Base-by-base conservation (phyloP, 2,888 invertebrate genomes). In the Bellardia bayeri region DNA sequence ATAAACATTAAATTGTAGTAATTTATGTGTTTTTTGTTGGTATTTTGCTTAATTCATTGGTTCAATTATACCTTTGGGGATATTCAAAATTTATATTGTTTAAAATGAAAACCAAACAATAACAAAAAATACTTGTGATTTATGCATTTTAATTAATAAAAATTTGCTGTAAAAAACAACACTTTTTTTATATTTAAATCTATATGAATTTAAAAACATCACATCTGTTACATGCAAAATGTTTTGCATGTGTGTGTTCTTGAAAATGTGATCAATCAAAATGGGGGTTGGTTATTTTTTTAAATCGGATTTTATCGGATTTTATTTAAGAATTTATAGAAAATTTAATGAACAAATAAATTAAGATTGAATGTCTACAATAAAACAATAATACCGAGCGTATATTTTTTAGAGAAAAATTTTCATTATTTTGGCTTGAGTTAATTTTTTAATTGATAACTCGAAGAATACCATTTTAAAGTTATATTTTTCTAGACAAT, bases 141-240 rank as follows among this genome's bases (percentile, higher is more conserved):
- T 76, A 76, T 76, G 11, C 7, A 49, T 63, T 64, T 51, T 37
- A 76, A 76, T 76, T 64, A 64, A 76, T 76, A 51, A 63, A 61
- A 37, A 37, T 61, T 9, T 61, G 13, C 51, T 13, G 6, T 49
- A 51, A 49, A 63, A 16, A 64, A 3, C 51, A 51, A 64, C 13
- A 64, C n/a, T 9, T 40, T 2, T 16, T 23, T 23, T 16, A 3
- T 23, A 2, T 58, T 58, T 58, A 45, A 68, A 68, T 68, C 68
- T 13, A 37, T 54, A 71, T 54, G 4, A 16, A 71, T 30, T 49
- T 13, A 33, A 37, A 69, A 68, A 51, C 23, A 23, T 23, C 23
- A 54, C 71, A 71, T 71, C 71, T 71, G 71, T 71, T 71, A 71
- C 71, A 37, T 33, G 68, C 33, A 33, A 71, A 71, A 68, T 33